These are phyloP conservation scores for Zaprionus capensis DNA, from an alignment of 1,140 invertebrate genomes.

Conservation along the genomic window DNA sequence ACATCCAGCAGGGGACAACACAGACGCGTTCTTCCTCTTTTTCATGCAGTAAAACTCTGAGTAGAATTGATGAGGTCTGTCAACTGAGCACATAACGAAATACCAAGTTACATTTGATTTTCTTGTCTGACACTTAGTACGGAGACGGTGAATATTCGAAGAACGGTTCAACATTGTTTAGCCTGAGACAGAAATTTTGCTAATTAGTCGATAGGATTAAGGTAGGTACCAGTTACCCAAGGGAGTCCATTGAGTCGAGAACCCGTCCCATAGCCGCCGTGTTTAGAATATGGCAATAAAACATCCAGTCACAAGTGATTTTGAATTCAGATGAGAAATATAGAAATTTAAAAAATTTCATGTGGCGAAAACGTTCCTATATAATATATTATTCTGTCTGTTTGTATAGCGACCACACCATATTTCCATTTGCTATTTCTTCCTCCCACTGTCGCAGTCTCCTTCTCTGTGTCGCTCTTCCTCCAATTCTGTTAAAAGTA, in stretches of 20 bases:
- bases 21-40: not conserved
- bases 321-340: slow-evolving; percentile 28
- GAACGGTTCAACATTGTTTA: not conserved
- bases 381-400: not conserved
- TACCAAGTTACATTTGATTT: not conserved
- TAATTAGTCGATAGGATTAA: not conserved
- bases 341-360: slow-evolving; percentile 16
- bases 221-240: not conserved
- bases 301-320: slow-evolving; percentile 18
- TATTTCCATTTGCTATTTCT: not conserved
- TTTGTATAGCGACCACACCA: not conserved
- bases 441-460: no score
- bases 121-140: not conserved
- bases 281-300: slow-evolving; percentile 14
- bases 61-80: not conserved
- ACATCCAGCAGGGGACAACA: not conserved
- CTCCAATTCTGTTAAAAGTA: not conserved
- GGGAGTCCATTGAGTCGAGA: slow-evolving; percentile 4
- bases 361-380: not conserved
- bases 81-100: not conserved
- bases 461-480: not conserved
- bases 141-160: not conserved
- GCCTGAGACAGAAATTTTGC: not conserved
- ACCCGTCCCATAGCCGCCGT: slow-evolving; percentile 12
- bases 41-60: not conserved